These are phyloP conservation scores for Phyllotis vaccarum DNA, from an alignment of 2,797 vertebrate species.

Conservation along the genomic window DNA sequence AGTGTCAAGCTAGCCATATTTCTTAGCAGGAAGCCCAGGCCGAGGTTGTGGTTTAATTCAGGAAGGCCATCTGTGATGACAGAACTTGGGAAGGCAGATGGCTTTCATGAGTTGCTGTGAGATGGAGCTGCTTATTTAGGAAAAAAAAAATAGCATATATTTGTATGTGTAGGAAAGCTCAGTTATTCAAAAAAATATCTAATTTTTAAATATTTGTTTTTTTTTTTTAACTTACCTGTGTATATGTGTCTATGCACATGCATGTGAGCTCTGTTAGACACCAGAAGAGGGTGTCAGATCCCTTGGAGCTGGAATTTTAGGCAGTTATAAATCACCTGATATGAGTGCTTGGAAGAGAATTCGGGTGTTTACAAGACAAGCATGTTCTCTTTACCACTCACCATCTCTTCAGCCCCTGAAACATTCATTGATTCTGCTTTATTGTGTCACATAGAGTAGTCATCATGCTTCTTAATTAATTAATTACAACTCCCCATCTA, in stretches of 20 bases:
- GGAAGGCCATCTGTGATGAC: conserved; percentile 74
- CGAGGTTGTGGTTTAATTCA: conserved; percentile 69
- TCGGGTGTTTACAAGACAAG: not conserved
- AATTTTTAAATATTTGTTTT: not conserved
- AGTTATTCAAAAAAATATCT: not conserved
- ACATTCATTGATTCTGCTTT: not conserved
- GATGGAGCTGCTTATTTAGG: conserved; percentile 50
- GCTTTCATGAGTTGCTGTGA: conserved; percentile 56
- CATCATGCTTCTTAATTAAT: not conserved
- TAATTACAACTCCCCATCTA: not conserved
- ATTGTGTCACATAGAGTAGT: not conserved
- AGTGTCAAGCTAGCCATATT: conserved; percentile 45
- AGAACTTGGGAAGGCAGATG: conserved; percentile 65
- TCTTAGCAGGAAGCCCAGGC: conserved; percentile 76
- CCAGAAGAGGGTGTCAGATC: not conserved
- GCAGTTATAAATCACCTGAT: not conserved
- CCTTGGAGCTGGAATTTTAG: not conserved
- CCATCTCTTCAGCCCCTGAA: not conserved
- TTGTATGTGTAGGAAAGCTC: not conserved
- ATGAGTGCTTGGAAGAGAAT: too few relatives aligned
- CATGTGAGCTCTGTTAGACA: not conserved
- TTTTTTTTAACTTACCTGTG: not conserved
- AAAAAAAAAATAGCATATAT: conserved; percentile 7
- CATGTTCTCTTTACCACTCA: not conserved
- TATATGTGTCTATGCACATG: too few relatives aligned